Base-by-base conservation (phyloP, 2,888 invertebrate species). In the Pheosia tremula region DNA sequence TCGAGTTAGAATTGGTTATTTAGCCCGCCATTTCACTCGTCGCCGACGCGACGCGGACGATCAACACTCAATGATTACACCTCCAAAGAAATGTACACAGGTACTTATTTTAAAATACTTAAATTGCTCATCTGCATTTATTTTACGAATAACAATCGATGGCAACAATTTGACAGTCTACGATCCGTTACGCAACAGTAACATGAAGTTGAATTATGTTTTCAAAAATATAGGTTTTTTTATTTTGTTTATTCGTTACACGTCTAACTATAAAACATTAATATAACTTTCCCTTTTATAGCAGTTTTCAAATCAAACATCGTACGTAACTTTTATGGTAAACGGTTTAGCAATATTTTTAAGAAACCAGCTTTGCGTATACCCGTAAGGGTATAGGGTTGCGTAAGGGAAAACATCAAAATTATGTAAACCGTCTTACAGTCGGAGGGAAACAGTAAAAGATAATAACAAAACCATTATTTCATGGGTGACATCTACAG, bases 21-120 rank as follows among this genome's bases (percentile, higher is more conserved):
- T 79, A 78, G 79, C 79, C 81, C 63, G 63, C 64, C 63, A 60
- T 62, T 64, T 68, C 72, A 63, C 67, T 71, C 69, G 66, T 65
- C 50, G 6, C 58, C 41, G 50, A 3, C 47, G 5, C 6, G 13
- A 3, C 13, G 49, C 49, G 2, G 13, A 3, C 49, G 49, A 49
- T 45, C 3, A 45, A 45, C 10, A 0, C 0, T 8, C n/a, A n/a
- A 47, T 47, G 6, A 47, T n/a, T n/a, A 47, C n/a, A 47, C 4
- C 47, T 4, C n/a, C 47, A 9, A 47, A n/a, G 47, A n/a, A 47
- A 47, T n/a, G 3, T 47, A 47, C 4, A 5, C n/a, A 47, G 3
- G 11, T n/a, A n/a, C n/a, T 47, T n/a, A 47, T n/a, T 11, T 47
- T 47, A 5, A 43, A 43, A 43, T 9, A 47, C 47, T n/a, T n/a